Evolutionary conservation across 2,113 vertebrate species (phyloP).

Genomic region (Carassius carassius): DNA sequence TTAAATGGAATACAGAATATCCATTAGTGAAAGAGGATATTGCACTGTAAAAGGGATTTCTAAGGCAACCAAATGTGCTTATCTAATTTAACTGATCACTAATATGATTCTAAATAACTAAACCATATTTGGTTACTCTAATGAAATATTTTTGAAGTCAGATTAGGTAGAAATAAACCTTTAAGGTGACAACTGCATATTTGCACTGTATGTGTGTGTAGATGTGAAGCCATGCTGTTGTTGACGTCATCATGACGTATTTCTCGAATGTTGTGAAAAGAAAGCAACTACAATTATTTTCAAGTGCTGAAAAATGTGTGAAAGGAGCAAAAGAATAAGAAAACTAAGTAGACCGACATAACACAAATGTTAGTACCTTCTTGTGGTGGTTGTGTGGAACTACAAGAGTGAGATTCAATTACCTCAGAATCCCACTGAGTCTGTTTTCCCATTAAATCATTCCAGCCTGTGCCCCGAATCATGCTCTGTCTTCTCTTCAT

Average conservation of each 20-base stretch:
- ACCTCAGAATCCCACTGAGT: constrained; percentile 35
- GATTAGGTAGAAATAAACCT: neutral
- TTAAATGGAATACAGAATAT: constrained; percentile 65
- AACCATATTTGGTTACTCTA: neutral
- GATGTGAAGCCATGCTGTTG: neutral
- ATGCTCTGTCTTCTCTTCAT: constrained; percentile 27
- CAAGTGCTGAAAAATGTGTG: neutral
- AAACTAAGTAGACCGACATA: neutral
- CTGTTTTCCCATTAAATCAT: constrained; percentile 25
- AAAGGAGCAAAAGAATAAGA: neutral
- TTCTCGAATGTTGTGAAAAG: neutral
- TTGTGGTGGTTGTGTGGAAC: constrained; percentile 10
- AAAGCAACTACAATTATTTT: neutral
- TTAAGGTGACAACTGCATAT: neutral
- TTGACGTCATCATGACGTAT: neutral
- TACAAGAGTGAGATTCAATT: constrained; percentile 32
- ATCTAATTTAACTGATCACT: neutral
- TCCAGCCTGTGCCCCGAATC: neutral
- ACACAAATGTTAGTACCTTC: neutral
- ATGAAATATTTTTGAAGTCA: neutral
- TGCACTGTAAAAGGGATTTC: neutral
- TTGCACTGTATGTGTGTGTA: neutral
- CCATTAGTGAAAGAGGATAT: constrained; percentile 2
- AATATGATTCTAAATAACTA: neutral
- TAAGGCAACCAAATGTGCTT: neutral